phyloP scores from a whole-genome alignment of 30 jellyfish, hydroid and myxozoan species.

The Turritopsis rubra region DNA sequence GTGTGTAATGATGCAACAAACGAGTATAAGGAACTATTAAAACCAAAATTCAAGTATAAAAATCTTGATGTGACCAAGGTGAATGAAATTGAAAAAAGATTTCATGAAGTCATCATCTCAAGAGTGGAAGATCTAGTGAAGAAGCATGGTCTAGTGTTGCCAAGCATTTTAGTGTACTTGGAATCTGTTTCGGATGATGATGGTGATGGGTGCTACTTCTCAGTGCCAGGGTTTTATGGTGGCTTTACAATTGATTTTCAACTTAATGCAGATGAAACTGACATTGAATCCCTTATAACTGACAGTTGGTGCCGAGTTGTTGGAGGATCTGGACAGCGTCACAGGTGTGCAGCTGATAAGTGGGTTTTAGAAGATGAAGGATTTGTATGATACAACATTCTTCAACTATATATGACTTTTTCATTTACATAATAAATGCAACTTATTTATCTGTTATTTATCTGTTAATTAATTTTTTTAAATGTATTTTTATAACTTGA shows the following conservation, averaged over 20 bases:
- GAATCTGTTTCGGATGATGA: neutral
- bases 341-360: slow-evolving; percentile 16
- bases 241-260: slow-evolving; percentile 21
- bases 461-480: neutral
- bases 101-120: slow-evolving; percentile 22
- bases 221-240: slow-evolving; percentile 35
- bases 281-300: slow-evolving; percentile 14
- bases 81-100: slow-evolving; percentile 8
- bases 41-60: slow-evolving; percentile 2
- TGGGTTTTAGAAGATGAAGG: slow-evolving; percentile 20
- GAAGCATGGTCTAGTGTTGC: slow-evolving; percentile 5
- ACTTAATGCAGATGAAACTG: slow-evolving; percentile 25
- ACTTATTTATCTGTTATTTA: neutral
- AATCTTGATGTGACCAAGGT: neutral
- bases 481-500: too few species aligned
- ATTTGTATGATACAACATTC: slow-evolving; percentile 3
- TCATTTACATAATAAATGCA: too few species aligned
- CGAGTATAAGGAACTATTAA: slow-evolving; percentile 6
- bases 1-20: neutral
- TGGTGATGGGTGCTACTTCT: slow-evolving; percentile 1
- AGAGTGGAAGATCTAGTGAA: slow-evolving; percentile 21
- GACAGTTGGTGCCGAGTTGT: slow-evolving; percentile 32
- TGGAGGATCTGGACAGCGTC: slow-evolving; percentile 39
- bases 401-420: neutral
- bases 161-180: slow-evolving; percentile 6